Evolutionary conservation across 2,113 vertebrate species (phyloP).

Genomic region (Stigmatopora argus): DNA sequence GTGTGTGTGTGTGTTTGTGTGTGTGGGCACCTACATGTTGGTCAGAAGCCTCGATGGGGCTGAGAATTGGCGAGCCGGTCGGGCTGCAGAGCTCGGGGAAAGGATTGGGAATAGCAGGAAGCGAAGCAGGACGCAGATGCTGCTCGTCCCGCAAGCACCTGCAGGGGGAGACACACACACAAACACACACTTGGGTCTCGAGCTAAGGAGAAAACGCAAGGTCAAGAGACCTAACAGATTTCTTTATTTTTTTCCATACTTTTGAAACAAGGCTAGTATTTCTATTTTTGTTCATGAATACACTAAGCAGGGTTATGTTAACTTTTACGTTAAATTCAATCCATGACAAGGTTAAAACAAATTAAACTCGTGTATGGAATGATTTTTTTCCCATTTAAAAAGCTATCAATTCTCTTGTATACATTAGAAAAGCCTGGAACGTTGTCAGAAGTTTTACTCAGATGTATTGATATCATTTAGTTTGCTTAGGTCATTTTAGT

Average conservation of each 20-base stretch:
- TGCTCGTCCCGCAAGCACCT: slow-evolving; percentile 89
- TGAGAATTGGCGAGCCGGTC: slow-evolving; percentile 77
- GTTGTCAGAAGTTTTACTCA: too few species aligned
- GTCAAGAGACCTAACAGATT: too few species aligned
- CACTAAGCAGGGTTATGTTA: too few species aligned
- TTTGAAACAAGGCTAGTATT: too few species aligned
- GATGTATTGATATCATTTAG: background rate
- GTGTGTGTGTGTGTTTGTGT: background rate
- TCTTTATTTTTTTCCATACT: background rate
- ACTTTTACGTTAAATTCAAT: too few species aligned
- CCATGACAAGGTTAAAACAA: too few species aligned
- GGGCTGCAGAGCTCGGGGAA: slow-evolving; percentile 92
- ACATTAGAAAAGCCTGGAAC: too few species aligned
- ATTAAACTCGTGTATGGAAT: too few species aligned
- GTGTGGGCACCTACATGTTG: slow-evolving; percentile 75
- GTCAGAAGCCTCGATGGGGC: slow-evolving; percentile 71
- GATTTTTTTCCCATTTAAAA: too few species aligned
- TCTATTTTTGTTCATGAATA: too few species aligned
- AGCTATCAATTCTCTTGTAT: too few species aligned
- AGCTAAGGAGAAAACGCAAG: background rate
- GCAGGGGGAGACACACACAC: slow-evolving; percentile 45
- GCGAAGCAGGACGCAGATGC: slow-evolving; percentile 82
- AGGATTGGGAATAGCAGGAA: slow-evolving; percentile 94
- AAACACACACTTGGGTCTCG: background rate
- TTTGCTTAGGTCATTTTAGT: background rate